These are phyloP conservation scores for Eurytoma californica DNA, from an alignment of 2,888 invertebrate species.

Conservation along the genomic window DNA sequence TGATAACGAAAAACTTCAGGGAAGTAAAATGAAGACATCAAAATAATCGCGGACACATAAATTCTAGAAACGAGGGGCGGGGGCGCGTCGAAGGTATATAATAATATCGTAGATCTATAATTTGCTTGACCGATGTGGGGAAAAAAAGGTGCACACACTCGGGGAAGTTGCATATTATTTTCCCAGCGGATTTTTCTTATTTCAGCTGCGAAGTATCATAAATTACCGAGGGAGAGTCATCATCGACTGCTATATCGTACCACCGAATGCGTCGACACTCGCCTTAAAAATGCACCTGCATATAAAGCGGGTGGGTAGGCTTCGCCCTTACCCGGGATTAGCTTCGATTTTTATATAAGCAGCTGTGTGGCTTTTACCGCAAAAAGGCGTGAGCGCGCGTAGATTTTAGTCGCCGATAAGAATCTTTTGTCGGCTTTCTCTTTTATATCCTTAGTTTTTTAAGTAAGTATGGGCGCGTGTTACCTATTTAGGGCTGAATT, in stretches of 20 bases:
- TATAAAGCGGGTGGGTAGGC: not conserved
- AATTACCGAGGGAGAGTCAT: conserved; percentile 24
- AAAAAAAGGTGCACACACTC: conserved; percentile 8
- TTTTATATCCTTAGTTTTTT: not conserved
- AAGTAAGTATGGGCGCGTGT: too few relatives aligned
- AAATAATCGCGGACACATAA: conserved; percentile 27
- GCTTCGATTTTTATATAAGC: conserved; percentile 27
- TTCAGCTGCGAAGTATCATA: conserved; percentile 36
- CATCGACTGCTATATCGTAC: conserved; percentile 25
- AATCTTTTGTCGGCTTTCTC: conserved; percentile 6
- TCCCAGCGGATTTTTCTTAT: conserved; percentile 18
- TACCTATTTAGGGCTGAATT: not conserved
- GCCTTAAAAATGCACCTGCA: conserved; percentile 42
- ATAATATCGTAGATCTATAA: conserved; percentile 42
- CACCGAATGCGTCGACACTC: conserved; percentile 29
- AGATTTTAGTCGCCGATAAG: conserved; percentile 25
- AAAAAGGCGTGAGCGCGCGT: conserved; percentile 20
- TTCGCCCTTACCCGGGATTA: conserved; percentile 2
- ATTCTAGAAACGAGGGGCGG: conserved; percentile 55
- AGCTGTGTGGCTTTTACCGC: not conserved
- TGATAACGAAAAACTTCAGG: not conserved
- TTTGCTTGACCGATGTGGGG: conserved; percentile 47
- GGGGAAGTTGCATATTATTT: conserved; percentile 19
- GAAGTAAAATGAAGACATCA: conserved; percentile 38
- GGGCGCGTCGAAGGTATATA: conserved; percentile 34